These are phyloP conservation scores for Cataglyphis hispanica DNA, from an alignment of 1,140 invertebrate genomes.

Conservation along the genomic window DNA sequence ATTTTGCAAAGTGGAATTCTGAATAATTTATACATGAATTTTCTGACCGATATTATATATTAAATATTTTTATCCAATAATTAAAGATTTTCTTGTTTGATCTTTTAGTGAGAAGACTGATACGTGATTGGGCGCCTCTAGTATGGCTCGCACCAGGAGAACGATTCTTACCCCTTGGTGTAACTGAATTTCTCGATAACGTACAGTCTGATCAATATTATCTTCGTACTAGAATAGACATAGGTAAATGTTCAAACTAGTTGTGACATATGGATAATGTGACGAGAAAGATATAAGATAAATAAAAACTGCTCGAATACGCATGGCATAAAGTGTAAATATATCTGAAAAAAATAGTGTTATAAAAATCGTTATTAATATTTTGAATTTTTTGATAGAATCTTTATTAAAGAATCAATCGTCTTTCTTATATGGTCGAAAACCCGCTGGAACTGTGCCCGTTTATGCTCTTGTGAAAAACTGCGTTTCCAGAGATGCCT, in stretches of 20 bases:
- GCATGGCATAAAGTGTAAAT: not conserved
- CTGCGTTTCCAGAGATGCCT: slow-evolving; percentile 72
- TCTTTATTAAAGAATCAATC: slow-evolving; percentile 85
- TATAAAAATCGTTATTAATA: not conserved
- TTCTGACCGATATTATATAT: too few species aligned
- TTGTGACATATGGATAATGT: not conserved
- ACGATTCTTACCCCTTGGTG: slow-evolving; percentile 88
- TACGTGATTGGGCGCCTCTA: slow-evolving; percentile 89
- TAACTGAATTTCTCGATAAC: slow-evolving; percentile 88
- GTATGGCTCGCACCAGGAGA: slow-evolving; percentile 89
- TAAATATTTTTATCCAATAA: too few species aligned
- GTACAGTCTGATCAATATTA: slow-evolving; percentile 86
- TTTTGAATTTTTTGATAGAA: slow-evolving; percentile 75
- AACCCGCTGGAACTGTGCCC: slow-evolving; percentile 87
- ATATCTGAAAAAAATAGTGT: not conserved
- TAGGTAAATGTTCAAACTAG: slow-evolving; percentile 82
- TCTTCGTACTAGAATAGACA: slow-evolving; percentile 86
- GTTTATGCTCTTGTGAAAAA: slow-evolving; percentile 88
- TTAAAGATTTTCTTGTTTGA: not conserved
- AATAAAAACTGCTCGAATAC: not conserved
- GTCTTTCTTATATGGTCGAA: slow-evolving; percentile 88
- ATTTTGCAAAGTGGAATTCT: too few species aligned
- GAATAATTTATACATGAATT: too few species aligned
- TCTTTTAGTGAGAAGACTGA: slow-evolving; percentile 84
- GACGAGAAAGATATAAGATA: not conserved